Conservation (phyloP, 2,113 vertebrate genomes). For the Verasper variegatus region DNA sequence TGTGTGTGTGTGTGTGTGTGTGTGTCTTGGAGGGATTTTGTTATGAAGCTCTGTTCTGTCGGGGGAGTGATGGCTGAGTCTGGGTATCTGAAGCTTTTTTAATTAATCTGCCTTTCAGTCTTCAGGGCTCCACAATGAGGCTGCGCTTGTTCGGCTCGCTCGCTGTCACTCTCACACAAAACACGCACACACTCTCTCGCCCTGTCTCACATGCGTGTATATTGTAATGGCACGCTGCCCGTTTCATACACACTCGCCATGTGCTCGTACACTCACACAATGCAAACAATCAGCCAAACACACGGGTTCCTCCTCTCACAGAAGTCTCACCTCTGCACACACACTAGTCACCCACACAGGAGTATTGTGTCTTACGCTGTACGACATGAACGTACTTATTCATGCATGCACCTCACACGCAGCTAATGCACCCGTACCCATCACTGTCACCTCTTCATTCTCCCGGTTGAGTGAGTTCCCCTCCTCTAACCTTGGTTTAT, state of each 20-base stretch:
- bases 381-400: neutral
- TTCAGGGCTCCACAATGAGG: constrained; percentile 40
- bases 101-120: constrained; percentile 69
- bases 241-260: constrained; percentile 14
- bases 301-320: too few relatives aligned
- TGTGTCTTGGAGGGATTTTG: constrained; percentile 19
- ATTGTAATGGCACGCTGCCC: constrained; percentile 36
- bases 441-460: neutral
- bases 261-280: neutral
- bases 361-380: neutral
- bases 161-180: constrained; percentile 29
- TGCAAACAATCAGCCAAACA: neutral
- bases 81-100: constrained; percentile 60
- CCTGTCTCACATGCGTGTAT: neutral
- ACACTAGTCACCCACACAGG: neutral
- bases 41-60: constrained; percentile 31
- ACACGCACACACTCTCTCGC: neutral
- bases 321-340: neutral
- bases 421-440: neutral
- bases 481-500: neutral
- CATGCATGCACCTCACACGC: neutral
- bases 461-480: neutral
- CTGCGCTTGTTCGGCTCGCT: constrained; percentile 32
- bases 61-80: constrained; percentile 34
- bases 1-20: constrained; percentile 18